Evolutionary conservation across 2,113 vertebrate species (phyloP).

Genomic region (Todiramphus chloris): DNA sequence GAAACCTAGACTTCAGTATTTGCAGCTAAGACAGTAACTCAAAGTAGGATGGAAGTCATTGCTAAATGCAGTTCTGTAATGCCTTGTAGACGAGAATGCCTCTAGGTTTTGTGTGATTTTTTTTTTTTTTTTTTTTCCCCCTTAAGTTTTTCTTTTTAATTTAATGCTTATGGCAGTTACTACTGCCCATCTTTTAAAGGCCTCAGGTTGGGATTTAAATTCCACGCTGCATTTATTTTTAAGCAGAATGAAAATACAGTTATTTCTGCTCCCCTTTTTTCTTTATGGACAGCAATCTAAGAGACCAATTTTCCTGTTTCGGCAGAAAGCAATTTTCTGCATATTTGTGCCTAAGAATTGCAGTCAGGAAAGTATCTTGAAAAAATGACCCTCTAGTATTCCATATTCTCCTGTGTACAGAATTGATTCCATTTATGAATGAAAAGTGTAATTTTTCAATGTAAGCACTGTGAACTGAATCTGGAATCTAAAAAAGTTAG

Average conservation of each 20-base stretch:
- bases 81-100: constrained; percentile 15
- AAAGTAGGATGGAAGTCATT: background rate
- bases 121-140: background rate
- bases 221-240: constrained; percentile 2
- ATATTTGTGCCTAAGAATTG: background rate
- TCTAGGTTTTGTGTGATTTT: background rate
- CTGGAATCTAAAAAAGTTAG: background rate
- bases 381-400: background rate
- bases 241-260: constrained; percentile 26
- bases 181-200: background rate
- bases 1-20: background rate
- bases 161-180: background rate
- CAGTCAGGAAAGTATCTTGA: background rate
- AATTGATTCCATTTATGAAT: background rate
- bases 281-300: background rate
- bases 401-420: background rate
- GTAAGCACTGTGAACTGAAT: background rate
- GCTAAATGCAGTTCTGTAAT: background rate
- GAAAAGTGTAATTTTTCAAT: background rate
- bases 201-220: constrained; percentile 17
- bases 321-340: constrained; percentile 39
- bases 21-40: background rate
- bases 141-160: background rate
- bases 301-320: constrained; percentile 12
- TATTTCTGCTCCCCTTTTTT: constrained; percentile 31